Evolutionary conservation across 2,888 invertebrate genomes (phyloP).

Genomic region (Coronaproctus castanopsis): DNA sequence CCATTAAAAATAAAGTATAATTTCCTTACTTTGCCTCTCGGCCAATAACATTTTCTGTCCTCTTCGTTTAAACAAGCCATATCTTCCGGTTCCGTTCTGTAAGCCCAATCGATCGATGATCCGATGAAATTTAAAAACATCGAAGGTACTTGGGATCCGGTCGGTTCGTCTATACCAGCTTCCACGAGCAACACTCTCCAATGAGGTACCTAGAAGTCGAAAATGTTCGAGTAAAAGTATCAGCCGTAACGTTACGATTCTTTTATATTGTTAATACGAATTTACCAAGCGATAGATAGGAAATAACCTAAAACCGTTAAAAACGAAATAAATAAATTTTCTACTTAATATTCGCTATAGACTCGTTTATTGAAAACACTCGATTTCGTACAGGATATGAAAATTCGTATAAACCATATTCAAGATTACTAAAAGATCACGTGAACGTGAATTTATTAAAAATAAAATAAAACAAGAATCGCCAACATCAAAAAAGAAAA

Average conservation of each 20-base stretch:
- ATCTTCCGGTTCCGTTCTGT: slow-evolving; percentile 62
- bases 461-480: too few species aligned
- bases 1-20: too few species aligned
- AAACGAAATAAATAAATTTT: too few species aligned
- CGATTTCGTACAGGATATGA: too few species aligned
- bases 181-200: slow-evolving; percentile 52
- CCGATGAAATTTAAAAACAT: slow-evolving; percentile 75
- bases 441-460: too few species aligned
- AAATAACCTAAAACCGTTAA: background rate
- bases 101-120: slow-evolving; percentile 72
- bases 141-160: slow-evolving; percentile 71
- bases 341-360: too few species aligned
- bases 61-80: slow-evolving; percentile 52
- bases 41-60: slow-evolving; percentile 57
- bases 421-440: too few species aligned
- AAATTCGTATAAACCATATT: too few species aligned
- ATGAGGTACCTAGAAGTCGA: slow-evolving; percentile 33
- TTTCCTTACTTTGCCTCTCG: slow-evolving; percentile 51
- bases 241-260: background rate
- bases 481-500: too few species aligned
- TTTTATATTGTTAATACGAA: too few species aligned
- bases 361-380: too few species aligned
- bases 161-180: slow-evolving; percentile 68
- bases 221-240: background rate
- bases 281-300: too few species aligned